Percentiles rank a stretch among this genome's conserved stretches.
These are phyloP conservation scores for Drosophila mayaguana DNA, from an alignment of 2,888 invertebrate species.

Conservation along the genomic window DNA sequence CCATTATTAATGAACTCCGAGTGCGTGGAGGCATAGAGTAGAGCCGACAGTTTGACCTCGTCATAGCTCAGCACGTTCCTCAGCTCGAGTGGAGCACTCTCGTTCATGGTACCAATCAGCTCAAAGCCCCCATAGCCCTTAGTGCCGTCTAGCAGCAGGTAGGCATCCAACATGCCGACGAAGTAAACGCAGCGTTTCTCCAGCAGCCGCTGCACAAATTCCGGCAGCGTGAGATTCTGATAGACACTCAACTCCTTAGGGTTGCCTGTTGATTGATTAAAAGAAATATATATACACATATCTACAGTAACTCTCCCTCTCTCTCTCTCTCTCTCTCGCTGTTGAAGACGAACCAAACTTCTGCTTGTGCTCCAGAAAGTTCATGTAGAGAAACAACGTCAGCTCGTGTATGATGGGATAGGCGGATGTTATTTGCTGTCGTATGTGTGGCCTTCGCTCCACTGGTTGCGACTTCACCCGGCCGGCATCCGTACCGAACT, in stretches of 20 bases:
- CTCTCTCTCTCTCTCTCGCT: background rate
- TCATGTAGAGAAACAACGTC: constrained; percentile 87
- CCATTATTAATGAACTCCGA: constrained; percentile 87
- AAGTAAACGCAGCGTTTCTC: constrained; percentile 86
- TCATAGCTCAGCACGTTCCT: constrained; percentile 87
- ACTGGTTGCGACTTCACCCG: constrained; percentile 79
- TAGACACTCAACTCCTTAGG: constrained; percentile 83
- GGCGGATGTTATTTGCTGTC: constrained; percentile 86
- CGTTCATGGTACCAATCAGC: constrained; percentile 85
- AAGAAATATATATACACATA: background rate
- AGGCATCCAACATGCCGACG: constrained; percentile 83
- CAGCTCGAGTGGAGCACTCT: constrained; percentile 85
- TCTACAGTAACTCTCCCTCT: background rate
- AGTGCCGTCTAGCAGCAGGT: constrained; percentile 84
- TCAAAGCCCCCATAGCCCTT: constrained; percentile 86
- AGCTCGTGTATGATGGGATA: constrained; percentile 90
- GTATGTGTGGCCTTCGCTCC: constrained; percentile 69
- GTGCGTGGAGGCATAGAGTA: constrained; percentile 86
- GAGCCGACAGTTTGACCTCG: constrained; percentile 87
- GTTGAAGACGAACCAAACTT: constrained; percentile 70
- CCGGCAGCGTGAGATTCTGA: constrained; percentile 84
- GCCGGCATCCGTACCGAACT: constrained; percentile 82
- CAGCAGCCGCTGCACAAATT: constrained; percentile 86
- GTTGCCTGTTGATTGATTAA: constrained; percentile 66
- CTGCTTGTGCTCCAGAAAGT: constrained; percentile 88